phyloP scores from a whole-genome alignment of 2,797 vertebrate genomes.

The Pelochelys cantorii region DNA sequence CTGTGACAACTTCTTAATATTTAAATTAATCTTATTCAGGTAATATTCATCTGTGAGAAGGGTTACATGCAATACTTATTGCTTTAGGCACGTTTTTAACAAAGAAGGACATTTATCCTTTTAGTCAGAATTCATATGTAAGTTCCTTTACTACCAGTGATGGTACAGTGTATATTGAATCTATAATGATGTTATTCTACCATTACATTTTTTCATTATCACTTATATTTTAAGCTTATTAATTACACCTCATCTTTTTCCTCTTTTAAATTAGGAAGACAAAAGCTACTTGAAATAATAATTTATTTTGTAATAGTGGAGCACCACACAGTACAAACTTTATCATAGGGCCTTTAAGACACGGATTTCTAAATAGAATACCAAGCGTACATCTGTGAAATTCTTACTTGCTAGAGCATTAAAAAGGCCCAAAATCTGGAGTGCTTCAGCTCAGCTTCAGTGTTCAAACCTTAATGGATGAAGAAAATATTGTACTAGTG shows the following conservation, averaged over 20 bases:
- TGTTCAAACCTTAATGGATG: neutral
- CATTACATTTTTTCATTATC: neutral
- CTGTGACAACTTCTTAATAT: neutral
- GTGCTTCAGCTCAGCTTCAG: neutral
- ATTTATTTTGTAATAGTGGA: conserved; percentile 25
- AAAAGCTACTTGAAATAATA: conserved; percentile 19
- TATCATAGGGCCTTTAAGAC: neutral
- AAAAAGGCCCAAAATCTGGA: neutral
- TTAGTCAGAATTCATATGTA: neutral
- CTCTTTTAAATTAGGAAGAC: conserved; percentile 43
- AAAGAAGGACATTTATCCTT: neutral
- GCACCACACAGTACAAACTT: conserved; percentile 48
- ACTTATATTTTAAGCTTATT: conserved; percentile 21
- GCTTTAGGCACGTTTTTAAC: neutral
- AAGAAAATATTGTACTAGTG: neutral
- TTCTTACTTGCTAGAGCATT: neutral
- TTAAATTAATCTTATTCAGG: neutral
- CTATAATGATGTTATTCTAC: neutral
- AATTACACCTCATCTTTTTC: conserved; percentile 46
- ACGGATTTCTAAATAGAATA: neutral
- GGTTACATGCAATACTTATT: neutral
- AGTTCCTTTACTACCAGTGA: neutral
- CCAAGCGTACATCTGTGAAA: conserved; percentile 22
- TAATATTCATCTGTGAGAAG: neutral
- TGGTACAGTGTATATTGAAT: neutral